Evolutionary conservation across 2,113 vertebrate species (phyloP).

Genomic region (Ammodytes dubius): DNA sequence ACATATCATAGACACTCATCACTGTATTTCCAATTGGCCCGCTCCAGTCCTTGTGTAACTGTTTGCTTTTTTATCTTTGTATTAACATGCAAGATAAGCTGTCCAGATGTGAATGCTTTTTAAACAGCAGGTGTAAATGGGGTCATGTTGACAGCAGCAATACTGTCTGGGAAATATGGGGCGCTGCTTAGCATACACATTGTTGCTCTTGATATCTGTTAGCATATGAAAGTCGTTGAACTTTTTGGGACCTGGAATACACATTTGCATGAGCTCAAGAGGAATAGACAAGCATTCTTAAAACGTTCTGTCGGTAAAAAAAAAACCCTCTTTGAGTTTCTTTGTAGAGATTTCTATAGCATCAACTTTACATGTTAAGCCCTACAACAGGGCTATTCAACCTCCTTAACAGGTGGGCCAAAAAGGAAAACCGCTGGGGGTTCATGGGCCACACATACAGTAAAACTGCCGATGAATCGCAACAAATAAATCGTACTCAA

Average conservation of each 20-base stretch:
- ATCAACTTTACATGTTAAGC: not conserved
- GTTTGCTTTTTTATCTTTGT: no score
- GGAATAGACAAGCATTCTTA: not conserved
- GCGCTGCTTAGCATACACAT: slow-evolving; percentile 41
- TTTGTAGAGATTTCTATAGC: not conserved
- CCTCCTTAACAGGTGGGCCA: no score
- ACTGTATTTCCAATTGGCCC: not conserved
- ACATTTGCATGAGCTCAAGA: slow-evolving; percentile 27
- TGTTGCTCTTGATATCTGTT: slow-evolving; percentile 30
- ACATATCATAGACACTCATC: not conserved
- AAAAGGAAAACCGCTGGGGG: no score
- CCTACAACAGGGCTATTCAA: not conserved
- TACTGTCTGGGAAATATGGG: slow-evolving; percentile 19
- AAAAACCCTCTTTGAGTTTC: not conserved
- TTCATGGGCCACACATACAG: no score
- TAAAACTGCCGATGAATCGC: no score
- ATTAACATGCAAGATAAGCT: slow-evolving; percentile 26
- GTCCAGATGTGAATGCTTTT: not conserved
- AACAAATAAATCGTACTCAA: no score
- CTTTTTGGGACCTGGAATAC: slow-evolving; percentile 9
- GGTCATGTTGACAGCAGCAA: slow-evolving; percentile 22
- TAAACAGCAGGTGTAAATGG: slow-evolving; percentile 31
- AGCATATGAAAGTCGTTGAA: slow-evolving; percentile 21
- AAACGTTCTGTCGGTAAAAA: not conserved
- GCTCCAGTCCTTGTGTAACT: no score